These are phyloP conservation scores for Formica exsecta DNA, from an alignment of 1,140 invertebrate species.

Conservation along the genomic window DNA sequence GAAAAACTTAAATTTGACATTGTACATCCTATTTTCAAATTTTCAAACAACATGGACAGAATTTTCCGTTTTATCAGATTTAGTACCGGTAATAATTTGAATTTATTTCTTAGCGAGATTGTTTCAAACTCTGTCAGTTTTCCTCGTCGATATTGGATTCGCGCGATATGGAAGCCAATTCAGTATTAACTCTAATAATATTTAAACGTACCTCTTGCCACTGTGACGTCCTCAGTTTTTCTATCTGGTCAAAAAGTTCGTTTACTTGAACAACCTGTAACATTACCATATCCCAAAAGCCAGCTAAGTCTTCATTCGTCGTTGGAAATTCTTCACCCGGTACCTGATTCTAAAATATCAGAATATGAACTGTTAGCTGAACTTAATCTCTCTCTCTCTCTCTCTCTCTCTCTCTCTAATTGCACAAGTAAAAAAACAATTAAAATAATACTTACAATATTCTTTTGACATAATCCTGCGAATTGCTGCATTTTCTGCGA, in stretches of 20 bases:
- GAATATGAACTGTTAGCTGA: not conserved
- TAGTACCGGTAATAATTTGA: not conserved
- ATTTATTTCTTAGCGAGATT: not conserved
- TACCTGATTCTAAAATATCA: conserved; percentile 88
- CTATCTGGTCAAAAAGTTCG: conserved; percentile 92
- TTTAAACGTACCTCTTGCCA: conserved; percentile 89
- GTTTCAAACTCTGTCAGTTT: not conserved
- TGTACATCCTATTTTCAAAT: not conserved
- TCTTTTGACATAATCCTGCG: conserved; percentile 93
- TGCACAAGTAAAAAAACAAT: conserved; percentile 20
- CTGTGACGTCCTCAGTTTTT: conserved; percentile 89
- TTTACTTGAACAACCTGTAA: conserved; percentile 95
- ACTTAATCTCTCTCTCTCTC: no score
- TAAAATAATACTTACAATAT: conserved; percentile 89
- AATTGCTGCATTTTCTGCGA: conserved; percentile 98
- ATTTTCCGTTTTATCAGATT: not conserved
- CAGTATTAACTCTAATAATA: not conserved
- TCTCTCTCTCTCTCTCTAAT: no score
- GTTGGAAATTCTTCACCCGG: conserved; percentile 94
- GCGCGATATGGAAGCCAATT: not conserved
- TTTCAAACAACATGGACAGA: not conserved
- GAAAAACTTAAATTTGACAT: not conserved
- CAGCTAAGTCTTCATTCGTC: conserved; percentile 95
- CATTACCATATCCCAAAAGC: conserved; percentile 99
- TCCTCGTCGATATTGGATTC: not conserved